Conservation (phyloP, 92 coral and sea anemone genomes). For the Diadumene lineata region DNA sequence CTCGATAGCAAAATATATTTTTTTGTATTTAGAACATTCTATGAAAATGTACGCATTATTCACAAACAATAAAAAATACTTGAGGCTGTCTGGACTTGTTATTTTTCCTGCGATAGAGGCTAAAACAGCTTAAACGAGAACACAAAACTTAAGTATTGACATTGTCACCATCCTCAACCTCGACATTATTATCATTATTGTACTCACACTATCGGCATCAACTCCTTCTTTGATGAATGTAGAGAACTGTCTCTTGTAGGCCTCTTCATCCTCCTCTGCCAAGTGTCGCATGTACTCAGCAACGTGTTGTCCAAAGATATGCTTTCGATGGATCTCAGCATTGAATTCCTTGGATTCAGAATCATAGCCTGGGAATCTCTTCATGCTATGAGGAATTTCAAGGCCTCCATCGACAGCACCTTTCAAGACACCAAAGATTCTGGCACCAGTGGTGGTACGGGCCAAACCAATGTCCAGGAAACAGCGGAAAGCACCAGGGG, state of each 20-base stretch:
- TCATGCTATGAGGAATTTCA: constrained; percentile 91
- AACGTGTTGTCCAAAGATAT: constrained; percentile 99
- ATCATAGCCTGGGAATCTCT: constrained; percentile 97
- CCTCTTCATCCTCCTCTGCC: constrained; percentile 91
- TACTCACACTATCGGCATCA: constrained; percentile 77
- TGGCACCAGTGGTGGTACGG: constrained; percentile 95
- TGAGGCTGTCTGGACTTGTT: too few species aligned
- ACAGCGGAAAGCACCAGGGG: constrained; percentile 98
- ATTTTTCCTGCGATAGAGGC: too few species aligned
- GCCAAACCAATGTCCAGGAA: constrained; percentile 97
- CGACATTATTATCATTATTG: background rate
- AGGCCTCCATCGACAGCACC: constrained; percentile 99
- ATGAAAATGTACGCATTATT: too few species aligned
- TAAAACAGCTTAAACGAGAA: too few species aligned
- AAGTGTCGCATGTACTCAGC: constrained; percentile 90
- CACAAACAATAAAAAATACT: too few species aligned
- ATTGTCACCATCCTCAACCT: background rate
- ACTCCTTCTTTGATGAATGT: constrained; percentile 90
- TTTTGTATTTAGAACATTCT: too few species aligned
- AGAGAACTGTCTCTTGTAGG: constrained; percentile 90
- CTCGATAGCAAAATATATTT: too few species aligned
- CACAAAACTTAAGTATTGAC: too few species aligned
- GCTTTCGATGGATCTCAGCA: constrained; percentile 96
- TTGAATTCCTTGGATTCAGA: constrained; percentile 86
- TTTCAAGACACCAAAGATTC: constrained; percentile 93